Evolutionary conservation across 2,797 vertebrate genomes (phyloP), one percentile per base, ranked within the genome.

Genomic region (Astyanax mexicanus): DNA sequence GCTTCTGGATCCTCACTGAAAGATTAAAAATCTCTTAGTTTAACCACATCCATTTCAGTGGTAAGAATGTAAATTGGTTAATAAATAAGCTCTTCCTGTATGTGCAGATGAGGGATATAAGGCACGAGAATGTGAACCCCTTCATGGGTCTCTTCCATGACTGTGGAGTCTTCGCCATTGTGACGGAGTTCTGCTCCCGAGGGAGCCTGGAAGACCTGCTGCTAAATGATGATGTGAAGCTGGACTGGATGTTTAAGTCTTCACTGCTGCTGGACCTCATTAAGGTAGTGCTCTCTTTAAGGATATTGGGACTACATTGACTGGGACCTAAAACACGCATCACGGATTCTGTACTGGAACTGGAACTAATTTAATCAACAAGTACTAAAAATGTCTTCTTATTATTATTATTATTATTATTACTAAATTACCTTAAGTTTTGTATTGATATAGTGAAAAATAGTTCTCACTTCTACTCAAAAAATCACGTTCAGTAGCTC

Each of bases 161-260:
- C 88, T 95, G 90, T 0, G 94, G 93, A 6, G 91, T 96, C 15
- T 96, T 96, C 37, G 95, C 95, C 75, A 93, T 96, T 12, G 93
- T 97, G 80, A 97, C 93, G 0, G 96, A 98, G 84, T 96, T 95
- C 87, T 96, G 96, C 86, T 96, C 95, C 74, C 86, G 95, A 68
- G 94, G 95, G 35, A 98, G 96, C 84, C 81, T 97, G 83, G 94
- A 97, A 83, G 96, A 98, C 88, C 90, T 97, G 75, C 86, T 98
- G 75, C 89, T 88, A 19, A 96, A 95, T 0, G 90, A 95, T 0
- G 94, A 97, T 0, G 92, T 97, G 80, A 98, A 97, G 79, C 90
- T 97, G 5, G 95, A 98, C 84, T 97, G 95, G 95, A 96, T 97
- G 95, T 98, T 98, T 88, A 98, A 97, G 83, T 97, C 95, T 0